Conservation (phyloP, 1,140 invertebrate species). For the Drosophila jambulina region DNA sequence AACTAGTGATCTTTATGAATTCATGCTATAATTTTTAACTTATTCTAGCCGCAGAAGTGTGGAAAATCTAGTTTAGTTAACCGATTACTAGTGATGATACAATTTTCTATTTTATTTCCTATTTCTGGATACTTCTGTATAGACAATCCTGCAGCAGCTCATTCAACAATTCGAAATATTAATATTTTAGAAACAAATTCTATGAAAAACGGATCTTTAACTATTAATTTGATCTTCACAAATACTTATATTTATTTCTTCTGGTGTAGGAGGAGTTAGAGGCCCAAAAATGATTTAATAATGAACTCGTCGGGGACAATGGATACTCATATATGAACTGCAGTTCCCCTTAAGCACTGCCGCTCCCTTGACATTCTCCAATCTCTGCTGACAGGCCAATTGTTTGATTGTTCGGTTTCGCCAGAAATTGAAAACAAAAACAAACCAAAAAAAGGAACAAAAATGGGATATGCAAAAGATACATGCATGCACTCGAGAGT, state of each 20-base stretch:
- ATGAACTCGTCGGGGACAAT: constrained; percentile 74
- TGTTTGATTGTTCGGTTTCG: constrained; percentile 69
- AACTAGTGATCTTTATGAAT: background rate
- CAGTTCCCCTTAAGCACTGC: constrained; percentile 48
- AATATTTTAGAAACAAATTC: background rate
- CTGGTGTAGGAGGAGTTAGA: background rate
- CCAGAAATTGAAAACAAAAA: constrained; percentile 61
- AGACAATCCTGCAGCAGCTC: no score
- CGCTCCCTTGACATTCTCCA: constrained; percentile 71
- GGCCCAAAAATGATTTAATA: constrained; percentile 74
- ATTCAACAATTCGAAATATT: background rate
- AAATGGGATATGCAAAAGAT: constrained; percentile 50
- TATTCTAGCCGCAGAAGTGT: background rate
- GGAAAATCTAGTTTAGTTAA: background rate
- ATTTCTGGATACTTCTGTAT: no score
- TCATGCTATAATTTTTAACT: background rate
- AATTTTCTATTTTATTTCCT: background rate
- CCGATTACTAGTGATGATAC: background rate
- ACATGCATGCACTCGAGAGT: constrained; percentile 51
- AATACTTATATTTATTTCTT: background rate
- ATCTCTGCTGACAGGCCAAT: constrained; percentile 70
- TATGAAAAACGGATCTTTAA: background rate
- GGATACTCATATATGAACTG: constrained; percentile 53
- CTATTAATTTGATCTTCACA: background rate
- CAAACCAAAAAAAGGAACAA: constrained; percentile 18